Evolutionary conservation across 2,888 invertebrate genomes (phyloP), one percentile per base, ranked within the genome.

Genomic region (Julus scandinavius): DNA sequence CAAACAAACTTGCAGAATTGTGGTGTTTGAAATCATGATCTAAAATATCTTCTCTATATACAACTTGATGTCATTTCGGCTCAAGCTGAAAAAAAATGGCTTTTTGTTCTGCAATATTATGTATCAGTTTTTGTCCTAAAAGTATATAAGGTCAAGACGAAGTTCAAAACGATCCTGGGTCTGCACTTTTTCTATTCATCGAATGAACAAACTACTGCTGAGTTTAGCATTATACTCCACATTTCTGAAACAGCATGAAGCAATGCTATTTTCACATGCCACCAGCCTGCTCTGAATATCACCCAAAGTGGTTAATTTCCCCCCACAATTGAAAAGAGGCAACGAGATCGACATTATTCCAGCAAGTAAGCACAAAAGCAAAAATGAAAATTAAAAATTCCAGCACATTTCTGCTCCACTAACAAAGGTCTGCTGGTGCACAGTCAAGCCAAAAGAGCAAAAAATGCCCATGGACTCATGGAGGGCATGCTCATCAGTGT

Each of bases 371-470:
- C 72, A 72, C 72, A 72, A 72, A 72, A 72, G 72, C 72, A 72
- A 11, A 72, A 72, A 72, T 72, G 38, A 72, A 72, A 72, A 72
- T 72, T 72, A 72, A 72, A 72, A 72, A 72, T 72, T 72, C 72
- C 72, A 72, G 29, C 72, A 29, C 72, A 72, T 72, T 72, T 29
- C 72, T 63, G 29, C 29, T 72, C 9, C 72, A 29, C 9, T 29
- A 72, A 72, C 72, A 72, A 72, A 29, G 72, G 72, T 29, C 72
- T 72, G 29, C 5, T 11, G 72, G 9, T 72, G 29, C 72, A 29
- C 29, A 72, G 29, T 29, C 72, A 72, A 29, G 11, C 72, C 72
- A 72, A 72, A 72, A 72, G 72, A 29, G 72, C 72, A 72, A 29
- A 72, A 72, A 72, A 72, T 9, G 29, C 2, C 29, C 29, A 29